These are phyloP conservation scores for Drosophila arizonae DNA, from an alignment of 1,140 invertebrate genomes.

Conservation along the genomic window DNA sequence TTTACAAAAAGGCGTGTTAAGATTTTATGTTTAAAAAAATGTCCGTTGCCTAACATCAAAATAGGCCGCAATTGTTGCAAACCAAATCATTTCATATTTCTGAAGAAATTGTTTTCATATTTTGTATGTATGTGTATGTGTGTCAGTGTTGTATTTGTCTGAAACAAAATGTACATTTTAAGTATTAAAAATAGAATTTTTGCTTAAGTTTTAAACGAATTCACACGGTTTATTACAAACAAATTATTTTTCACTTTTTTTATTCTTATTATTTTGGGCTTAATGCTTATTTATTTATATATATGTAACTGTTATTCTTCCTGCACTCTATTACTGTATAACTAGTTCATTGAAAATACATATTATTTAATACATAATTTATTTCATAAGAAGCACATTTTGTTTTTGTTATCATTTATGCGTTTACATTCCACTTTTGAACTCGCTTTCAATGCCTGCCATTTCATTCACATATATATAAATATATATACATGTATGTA, in stretches of 20 bases:
- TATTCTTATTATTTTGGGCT: slow-evolving; percentile 31
- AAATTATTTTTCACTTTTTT: slow-evolving; percentile 29
- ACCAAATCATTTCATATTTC: slow-evolving; percentile 6
- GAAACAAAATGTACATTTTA: slow-evolving; percentile 44
- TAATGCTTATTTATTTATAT: slow-evolving; percentile 35
- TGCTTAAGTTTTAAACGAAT: slow-evolving; percentile 46
- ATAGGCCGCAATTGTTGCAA: slow-evolving; percentile 14
- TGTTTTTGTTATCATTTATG: slow-evolving; percentile 66
- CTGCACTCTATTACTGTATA: slow-evolving; percentile 45
- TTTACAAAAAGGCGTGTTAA: slow-evolving; percentile 72
- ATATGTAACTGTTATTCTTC: slow-evolving; percentile 32
- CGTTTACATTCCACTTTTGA: slow-evolving; percentile 77
- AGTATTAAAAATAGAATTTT: slow-evolving; percentile 47
- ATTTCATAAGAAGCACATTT: slow-evolving; percentile 78
- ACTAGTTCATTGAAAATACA: slow-evolving; percentile 73
- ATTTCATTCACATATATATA: slow-evolving; percentile 15
- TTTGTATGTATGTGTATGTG: slow-evolving; percentile 6
- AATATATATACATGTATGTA: neutral
- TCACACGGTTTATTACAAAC: slow-evolving; percentile 41
- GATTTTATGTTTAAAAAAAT: slow-evolving; percentile 28
- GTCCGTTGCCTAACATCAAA: slow-evolving; percentile 45
- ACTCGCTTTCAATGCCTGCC: slow-evolving; percentile 52
- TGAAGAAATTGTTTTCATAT: slow-evolving; percentile 20
- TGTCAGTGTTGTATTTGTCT: slow-evolving; percentile 35
- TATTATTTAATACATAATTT: slow-evolving; percentile 60